Conservation (phyloP, 1,140 invertebrate species). For the Lepidurus apus region DNA sequence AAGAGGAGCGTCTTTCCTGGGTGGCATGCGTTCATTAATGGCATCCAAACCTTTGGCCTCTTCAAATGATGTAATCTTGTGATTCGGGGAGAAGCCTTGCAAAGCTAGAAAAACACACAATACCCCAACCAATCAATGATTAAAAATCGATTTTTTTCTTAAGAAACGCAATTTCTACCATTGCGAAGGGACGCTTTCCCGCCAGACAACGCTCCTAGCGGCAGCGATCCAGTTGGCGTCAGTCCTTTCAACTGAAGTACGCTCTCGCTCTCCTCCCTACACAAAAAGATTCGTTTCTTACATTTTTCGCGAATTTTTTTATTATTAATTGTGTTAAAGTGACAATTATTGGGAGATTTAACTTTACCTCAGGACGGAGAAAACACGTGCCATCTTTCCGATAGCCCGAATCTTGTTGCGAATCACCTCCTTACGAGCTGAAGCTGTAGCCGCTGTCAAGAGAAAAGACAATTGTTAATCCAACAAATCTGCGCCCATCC, state of each 20-base stretch:
- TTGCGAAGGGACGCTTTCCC: slow-evolving; percentile 95
- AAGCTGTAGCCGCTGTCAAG: slow-evolving; percentile 70
- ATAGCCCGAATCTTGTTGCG: slow-evolving; percentile 99
- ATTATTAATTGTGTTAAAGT: too few relatives aligned
- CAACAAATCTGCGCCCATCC: not conserved
- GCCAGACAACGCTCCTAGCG: slow-evolving; percentile 91
- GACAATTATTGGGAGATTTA: too few relatives aligned
- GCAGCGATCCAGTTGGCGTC: slow-evolving; percentile 95
- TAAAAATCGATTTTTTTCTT: not conserved
- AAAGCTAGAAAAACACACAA: slow-evolving; percentile 60
- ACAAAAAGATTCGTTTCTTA: not conserved
- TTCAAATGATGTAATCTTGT: slow-evolving; percentile 97
- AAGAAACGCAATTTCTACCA: slow-evolving; percentile 53
- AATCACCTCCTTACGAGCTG: slow-evolving; percentile 97
- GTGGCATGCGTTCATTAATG: slow-evolving; percentile 99
- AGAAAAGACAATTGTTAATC: not conserved
- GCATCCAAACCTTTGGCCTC: slow-evolving; percentile 98
- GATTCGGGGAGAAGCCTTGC: slow-evolving; percentile 96
- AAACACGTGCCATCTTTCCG: slow-evolving; percentile 99
- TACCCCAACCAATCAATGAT: not conserved
- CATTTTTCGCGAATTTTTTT: not conserved
- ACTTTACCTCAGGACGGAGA: slow-evolving; percentile 71
- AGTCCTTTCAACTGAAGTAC: slow-evolving; percentile 97
- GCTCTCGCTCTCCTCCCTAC: slow-evolving; percentile 97
- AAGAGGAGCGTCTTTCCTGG: slow-evolving; percentile 64